A percentile compares a stretch with the other conserved stretches of the same genome.
phyloP scores from a whole-genome alignment of 2,797 vertebrate genomes.

The Melanotaenia trifasciata region DNA sequence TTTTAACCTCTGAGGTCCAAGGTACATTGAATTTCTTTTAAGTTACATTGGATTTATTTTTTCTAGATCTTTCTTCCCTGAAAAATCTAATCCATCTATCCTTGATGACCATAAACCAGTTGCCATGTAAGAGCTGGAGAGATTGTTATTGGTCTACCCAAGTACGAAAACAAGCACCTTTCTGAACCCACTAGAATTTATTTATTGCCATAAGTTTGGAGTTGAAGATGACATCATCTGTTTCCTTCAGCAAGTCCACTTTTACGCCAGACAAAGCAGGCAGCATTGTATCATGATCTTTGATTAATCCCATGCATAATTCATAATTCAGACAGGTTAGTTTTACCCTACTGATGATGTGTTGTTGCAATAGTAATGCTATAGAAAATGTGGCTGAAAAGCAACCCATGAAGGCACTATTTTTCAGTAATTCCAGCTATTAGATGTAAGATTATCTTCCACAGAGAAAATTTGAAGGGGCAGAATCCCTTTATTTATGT shows the following conservation, averaged over 20 bases:
- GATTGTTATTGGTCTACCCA: not conserved
- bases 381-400: not conserved
- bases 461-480: too few relatives aligned
- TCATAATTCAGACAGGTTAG: not conserved
- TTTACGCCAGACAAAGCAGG: too few relatives aligned
- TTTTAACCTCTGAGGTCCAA: not conserved
- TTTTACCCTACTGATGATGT: too few relatives aligned
- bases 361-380: too few relatives aligned
- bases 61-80: not conserved
- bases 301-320: too few relatives aligned
- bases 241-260: not conserved
- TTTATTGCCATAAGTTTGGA: not conserved
- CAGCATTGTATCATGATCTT: too few relatives aligned
- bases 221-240: not conserved
- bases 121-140: not conserved
- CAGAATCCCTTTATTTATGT: too few relatives aligned
- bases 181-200: not conserved
- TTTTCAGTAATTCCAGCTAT: not conserved
- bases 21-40: not conserved
- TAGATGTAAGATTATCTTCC: not conserved
- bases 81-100: not conserved
- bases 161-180: not conserved
- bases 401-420: not conserved
- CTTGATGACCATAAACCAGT: not conserved
- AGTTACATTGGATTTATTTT: not conserved